Evolutionary conservation across 2,888 invertebrate genomes (phyloP).

Genomic region (Eupithecia vulgata): DNA sequence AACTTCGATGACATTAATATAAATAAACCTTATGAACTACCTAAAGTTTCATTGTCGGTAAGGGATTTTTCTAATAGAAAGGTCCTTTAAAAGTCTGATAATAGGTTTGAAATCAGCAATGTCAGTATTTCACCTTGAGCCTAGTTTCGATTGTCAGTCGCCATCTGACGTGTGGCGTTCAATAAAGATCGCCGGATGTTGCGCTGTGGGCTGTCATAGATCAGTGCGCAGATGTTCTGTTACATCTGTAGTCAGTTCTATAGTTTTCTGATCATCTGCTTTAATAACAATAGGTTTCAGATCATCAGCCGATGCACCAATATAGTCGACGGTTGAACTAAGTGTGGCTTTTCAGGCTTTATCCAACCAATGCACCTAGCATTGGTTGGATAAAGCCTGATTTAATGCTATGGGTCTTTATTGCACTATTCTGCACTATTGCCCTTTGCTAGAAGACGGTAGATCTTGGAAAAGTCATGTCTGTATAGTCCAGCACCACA

Average conservation of each 20-base stretch:
- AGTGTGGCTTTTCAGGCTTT: neutral
- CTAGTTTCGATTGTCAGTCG: constrained; percentile 48
- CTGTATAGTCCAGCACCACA: neutral
- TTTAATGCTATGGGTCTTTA: neutral
- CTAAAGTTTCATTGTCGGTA: neutral
- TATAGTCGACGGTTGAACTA: neutral
- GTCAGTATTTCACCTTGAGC: constrained; percentile 62
- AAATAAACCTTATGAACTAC: neutral
- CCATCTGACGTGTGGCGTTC: constrained; percentile 56
- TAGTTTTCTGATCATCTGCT: constrained; percentile 2
- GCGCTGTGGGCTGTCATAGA: constrained; percentile 63
- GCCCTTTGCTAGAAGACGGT: neutral
- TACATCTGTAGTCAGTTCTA: constrained; percentile 27
- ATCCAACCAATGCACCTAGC: neutral
- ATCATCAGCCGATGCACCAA: neutral
- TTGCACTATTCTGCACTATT: neutral
- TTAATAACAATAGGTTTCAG: constrained; percentile 6
- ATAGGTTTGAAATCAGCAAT: constrained; percentile 39
- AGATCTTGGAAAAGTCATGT: neutral
- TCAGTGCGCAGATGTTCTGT: constrained; percentile 43
- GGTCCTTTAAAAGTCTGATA: neutral
- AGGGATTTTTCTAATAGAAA: neutral
- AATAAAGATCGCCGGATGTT: constrained; percentile 72
- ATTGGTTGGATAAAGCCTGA: no score
- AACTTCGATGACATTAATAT: no score